Base-by-base conservation (phyloP, 2,113 vertebrate genomes). In the Epinephelus fuscoguttatus region DNA sequence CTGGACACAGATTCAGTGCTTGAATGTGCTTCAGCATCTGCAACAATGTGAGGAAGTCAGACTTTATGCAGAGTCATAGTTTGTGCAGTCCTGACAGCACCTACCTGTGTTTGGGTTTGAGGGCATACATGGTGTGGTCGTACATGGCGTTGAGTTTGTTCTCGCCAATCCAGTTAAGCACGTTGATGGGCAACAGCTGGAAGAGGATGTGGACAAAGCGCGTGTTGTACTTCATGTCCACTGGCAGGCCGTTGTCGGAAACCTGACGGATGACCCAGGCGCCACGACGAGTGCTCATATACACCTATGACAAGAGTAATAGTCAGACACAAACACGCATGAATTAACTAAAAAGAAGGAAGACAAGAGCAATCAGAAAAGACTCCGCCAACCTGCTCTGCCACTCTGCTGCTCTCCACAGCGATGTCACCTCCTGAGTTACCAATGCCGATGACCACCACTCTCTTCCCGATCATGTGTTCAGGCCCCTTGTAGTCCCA, bases 381-480 rank as follows among this genome's bases (percentile, higher is more conserved):
- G 6, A 59, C 6, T 55, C 55, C 6, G 0, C 37, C 11, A 15
- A 98, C 98, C 96, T 98, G 96, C 78, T 97, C 92, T 68, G 97
- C 97, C 0, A 85, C 90, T 62, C 96, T 95, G 90, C 97, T 97
- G 67, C 96, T 89, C 84, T 99, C 98, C 79, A 97, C 97, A 0
- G 98, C 96, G 56, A 99, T 95, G 85, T 99, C 98, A 0, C 94
- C 94, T 25, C 97, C 97, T 0, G 98, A 99, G 89, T 99, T 99
- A 45, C 98, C 97, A 1, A 97, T 97, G 40, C 98, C 98, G 0
- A 99, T 87, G 33, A 99, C 72, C 75, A 98, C 68, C 19, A 98
- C 96, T 52, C 91, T 97, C 85, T 98, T 97, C 61, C 96, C 95
- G 0, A 37, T 49, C 91, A 97, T 97, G 18, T 72, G 81, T 1